Conservation (phyloP, 2,113 vertebrate genomes). For the Triplophysa tibetana region DNA sequence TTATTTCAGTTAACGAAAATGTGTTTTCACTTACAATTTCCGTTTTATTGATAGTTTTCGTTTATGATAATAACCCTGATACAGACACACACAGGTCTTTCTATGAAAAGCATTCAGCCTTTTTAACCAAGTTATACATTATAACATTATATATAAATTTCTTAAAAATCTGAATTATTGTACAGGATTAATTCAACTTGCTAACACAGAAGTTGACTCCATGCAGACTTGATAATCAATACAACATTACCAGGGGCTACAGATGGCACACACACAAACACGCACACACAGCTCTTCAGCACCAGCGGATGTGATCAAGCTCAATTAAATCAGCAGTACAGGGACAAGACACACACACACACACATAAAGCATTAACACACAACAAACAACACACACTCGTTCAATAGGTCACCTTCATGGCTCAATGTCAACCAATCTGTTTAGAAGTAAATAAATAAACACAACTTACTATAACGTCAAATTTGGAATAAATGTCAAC, state of each 20-base stretch:
- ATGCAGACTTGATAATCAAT: slow-evolving; percentile 11
- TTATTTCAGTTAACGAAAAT: too few relatives aligned
- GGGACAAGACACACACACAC: background rate
- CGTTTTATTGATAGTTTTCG: too few relatives aligned
- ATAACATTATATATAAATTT: too few relatives aligned
- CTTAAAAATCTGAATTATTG: too few relatives aligned
- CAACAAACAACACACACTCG: too few relatives aligned
- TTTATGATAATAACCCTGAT: too few relatives aligned
- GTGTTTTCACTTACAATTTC: too few relatives aligned
- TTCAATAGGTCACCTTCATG: background rate
- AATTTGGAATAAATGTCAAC: slow-evolving; percentile 99
- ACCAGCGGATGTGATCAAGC: background rate
- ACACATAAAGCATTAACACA: background rate
- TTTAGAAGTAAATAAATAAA: background rate
- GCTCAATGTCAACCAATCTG: background rate
- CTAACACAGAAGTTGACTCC: background rate
- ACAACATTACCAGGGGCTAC: background rate
- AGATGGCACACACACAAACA: too few relatives aligned
- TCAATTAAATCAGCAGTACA: background rate
- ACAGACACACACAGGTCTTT: background rate
- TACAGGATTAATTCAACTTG: too few relatives aligned
- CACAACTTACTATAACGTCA: slow-evolving; percentile 92
- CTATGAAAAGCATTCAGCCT: too few relatives aligned
- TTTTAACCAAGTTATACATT: too few relatives aligned
- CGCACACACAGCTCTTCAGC: background rate